Evolutionary conservation across 2,113 vertebrate genomes (phyloP), one percentile per base, ranked within the genome.

Genomic region (Thunnus maccoyii): DNA sequence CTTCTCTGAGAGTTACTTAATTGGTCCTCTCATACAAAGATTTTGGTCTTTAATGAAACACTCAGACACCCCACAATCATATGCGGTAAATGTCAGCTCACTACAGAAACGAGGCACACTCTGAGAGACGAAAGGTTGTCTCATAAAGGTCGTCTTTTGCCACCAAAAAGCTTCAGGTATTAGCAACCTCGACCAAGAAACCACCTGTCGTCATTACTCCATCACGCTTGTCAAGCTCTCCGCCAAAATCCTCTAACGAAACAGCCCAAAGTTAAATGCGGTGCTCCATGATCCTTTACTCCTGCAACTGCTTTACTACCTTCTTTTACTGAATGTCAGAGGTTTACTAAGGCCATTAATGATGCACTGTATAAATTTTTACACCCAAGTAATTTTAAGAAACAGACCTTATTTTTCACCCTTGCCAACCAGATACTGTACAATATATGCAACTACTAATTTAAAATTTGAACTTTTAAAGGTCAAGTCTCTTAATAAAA

Each of bases 71-170:
- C 3, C 3, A 7, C 22, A 75, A 61, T 80, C 55, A 32, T 11
- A 22, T 56, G 30, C 27, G 20, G 57, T 78, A 82, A 90, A 90
- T 88, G 78, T 88, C 85, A 84, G 48, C 55, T 11, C 16, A 16
- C 44, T 30, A 66, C 75, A 76, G 65, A 75, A 22, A 64, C 4
- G 4, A 64, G 17, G 32, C 44, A 27, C 50, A 58, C 15, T 32
- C 22, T 17, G 20, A 30, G 27, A 60, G 51, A 52, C 70, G 27
- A 64, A 65, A n/a, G 18, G 18, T 12, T 9, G 47, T 17, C 10
- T 41, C 22, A 20, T 48, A 2, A 77, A 17, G 1, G 58, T 50
- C 55, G 44, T 36, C 25, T n/a, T 25, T 11, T 2, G 74, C 9
- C 11, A 46, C 20, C 50, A 16, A 60, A 60, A 57, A 11, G 67